Percentiles rank a stretch among this genome's conserved stretches.
phyloP scores from a whole-genome alignment of 1,140 invertebrate genomes.

The Sycophaga agraensis region DNA sequence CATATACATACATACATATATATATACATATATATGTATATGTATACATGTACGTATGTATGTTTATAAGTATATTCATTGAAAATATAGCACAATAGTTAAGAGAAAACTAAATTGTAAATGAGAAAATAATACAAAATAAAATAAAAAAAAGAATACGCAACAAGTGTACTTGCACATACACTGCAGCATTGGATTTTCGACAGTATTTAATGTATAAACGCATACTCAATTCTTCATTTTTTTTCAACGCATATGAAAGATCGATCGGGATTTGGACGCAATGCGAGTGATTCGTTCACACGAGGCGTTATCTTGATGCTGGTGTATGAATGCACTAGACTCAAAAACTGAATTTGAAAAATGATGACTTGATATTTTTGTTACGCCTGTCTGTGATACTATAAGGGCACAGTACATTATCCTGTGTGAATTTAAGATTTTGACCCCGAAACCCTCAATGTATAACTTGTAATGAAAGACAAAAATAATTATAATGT shows the following conservation, averaged over 20 bases:
- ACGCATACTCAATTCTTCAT: too few relatives aligned
- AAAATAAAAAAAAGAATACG: neutral
- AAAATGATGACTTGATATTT: constrained; percentile 51
- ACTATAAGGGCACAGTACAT: constrained; percentile 51
- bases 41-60: constrained; percentile 7
- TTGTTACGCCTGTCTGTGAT: constrained; percentile 53
- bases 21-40: neutral
- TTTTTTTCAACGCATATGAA: too few relatives aligned
- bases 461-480: neutral
- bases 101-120: neutral
- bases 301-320: too few relatives aligned
- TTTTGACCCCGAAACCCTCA: constrained; percentile 14
- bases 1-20: constrained; percentile 8
- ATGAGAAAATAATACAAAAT: constrained; percentile 5
- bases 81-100: constrained; percentile 5
- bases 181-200: neutral
- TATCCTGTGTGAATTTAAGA: constrained; percentile 42
- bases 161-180: neutral
- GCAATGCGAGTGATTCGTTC: too few relatives aligned
- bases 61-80: too few relatives aligned
- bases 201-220: too few relatives aligned
- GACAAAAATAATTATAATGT: too few relatives aligned
- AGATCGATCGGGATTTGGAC: too few relatives aligned
- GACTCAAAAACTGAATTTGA: constrained; percentile 28
- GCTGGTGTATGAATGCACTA: neutral